Base-by-base conservation (phyloP, 2,888 invertebrate genomes). In the Hyppa rectilinea region DNA sequence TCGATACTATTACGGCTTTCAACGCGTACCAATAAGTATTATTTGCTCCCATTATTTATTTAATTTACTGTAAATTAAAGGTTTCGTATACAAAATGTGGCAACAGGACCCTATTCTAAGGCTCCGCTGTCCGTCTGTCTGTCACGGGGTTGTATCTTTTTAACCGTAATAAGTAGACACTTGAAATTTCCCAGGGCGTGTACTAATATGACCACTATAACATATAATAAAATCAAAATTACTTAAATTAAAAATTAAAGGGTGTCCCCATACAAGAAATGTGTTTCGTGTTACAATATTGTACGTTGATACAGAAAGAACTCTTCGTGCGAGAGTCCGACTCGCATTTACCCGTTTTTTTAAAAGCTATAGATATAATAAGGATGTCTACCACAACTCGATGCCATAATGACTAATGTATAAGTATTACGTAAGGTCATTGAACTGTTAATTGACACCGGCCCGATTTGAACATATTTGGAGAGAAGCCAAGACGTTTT, bases 401-500 rank as follows among this genome's bases (percentile, higher is more conserved):
- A 52, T 69, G 61, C 31, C 56, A 56, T 74, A 74, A 65, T 74
- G 59, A 56, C 52, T 53, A 71, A 62, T 66, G 47, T 62, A 68
- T 53, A 36, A n/a, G 20, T 20, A 81, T 79, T 76, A 71, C 69
- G 49, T 70, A 40, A 73, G 86, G 76, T 85, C 68, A 74, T 80
- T 83, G 85, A 86, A 82, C 88, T 75, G 83, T 68, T 71, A 83
- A 74, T 61, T 65, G 78, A 76, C 70, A 78, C 66, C 55, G 73
- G 55, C 17, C 49, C 55, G 68, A 70, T 75, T 68, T 53, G 75
- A 49, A 68, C 69, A 75, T 75, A 78, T 77, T 90, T 92, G 92
- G 89, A 86, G 49, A 36, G 12, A 2, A 34, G 89, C 92, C 92
- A 92, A 87, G 69, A 71, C 74, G 83, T 84, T 87, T 87, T 78